Conservation (phyloP, 1,140 invertebrate species). For the Lordiphosa collinella region DNA sequence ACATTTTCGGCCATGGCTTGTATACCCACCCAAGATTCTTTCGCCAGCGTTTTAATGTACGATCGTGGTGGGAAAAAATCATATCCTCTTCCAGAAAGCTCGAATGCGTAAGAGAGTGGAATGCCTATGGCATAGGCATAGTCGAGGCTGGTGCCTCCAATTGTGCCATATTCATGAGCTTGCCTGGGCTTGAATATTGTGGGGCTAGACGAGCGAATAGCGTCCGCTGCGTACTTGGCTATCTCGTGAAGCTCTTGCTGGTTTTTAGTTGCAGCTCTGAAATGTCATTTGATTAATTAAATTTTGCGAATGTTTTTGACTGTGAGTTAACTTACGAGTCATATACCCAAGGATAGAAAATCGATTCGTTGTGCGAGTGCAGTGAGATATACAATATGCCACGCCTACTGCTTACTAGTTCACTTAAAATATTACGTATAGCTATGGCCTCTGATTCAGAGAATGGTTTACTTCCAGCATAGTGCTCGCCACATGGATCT, state of each 20-base stretch:
- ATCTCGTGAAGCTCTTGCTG: constrained; percentile 12
- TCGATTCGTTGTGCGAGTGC: constrained; percentile 25
- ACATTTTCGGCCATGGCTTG: constrained; percentile 26
- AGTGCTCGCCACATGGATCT: constrained; percentile 34
- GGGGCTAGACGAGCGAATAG: not conserved
- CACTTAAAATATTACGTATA: constrained; percentile 38
- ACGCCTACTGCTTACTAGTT: not conserved
- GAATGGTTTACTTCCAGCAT: constrained; percentile 31
- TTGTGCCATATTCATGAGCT: not conserved
- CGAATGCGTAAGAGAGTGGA: constrained; percentile 29
- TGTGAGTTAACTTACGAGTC: constrained; percentile 11
- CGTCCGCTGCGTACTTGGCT: constrained; percentile 13
- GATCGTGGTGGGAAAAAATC: constrained; percentile 21
- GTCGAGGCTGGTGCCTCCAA: constrained; percentile 48
- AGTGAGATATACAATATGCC: constrained; percentile 39
- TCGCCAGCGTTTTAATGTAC: constrained; percentile 10
- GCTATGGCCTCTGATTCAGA: constrained; percentile 31
- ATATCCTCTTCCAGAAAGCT: constrained; percentile 24
- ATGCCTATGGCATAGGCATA: constrained; percentile 38
- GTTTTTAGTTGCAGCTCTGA: constrained; percentile 12
- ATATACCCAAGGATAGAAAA: constrained; percentile 44
- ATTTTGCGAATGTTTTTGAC: not conserved
- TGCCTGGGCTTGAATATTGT: constrained; percentile 15
- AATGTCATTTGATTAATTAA: not conserved
- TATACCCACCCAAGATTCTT: constrained; percentile 42